Evolutionary conservation across 2,888 invertebrate genomes (phyloP), one percentile per base, ranked within the genome.

Genomic region (Acleris literana): DNA sequence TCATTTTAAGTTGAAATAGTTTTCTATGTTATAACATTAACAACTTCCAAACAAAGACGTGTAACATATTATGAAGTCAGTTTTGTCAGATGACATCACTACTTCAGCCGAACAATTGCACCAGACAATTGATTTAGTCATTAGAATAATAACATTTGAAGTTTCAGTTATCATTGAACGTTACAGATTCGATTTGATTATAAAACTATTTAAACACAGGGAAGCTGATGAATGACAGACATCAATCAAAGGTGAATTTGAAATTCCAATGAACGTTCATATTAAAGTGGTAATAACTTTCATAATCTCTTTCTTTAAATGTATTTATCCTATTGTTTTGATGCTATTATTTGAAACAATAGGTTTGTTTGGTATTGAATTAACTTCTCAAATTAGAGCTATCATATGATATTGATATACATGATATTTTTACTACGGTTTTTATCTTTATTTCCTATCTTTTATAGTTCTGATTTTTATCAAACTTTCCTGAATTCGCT

Each of bases 111-210:
- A 18, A 61, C 61, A 62, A 54, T 62, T 39, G 46, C 39, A 68
- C 69, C 73, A 73, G 75, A 79, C 81, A 78, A 82, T 82, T 82
- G 81, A 73, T 73, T 74, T 72, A 75, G 78, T 81, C 82, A 81
- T 39, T 39, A 13, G 13, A 39, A 39, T 39, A 39, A 39, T 77
- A 81, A 80, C 78, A 78, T 29, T 71, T 63, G 71, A 68, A 74
- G 29, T 72, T 57, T 76, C 74, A 80, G 68, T 72, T 64, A 70
- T 74, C 74, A 76, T 76, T 74, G 72, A 73, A 71, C 69, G 74
- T 64, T 72, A 71, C 67, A 64, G 70, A 68, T 63, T 54, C 51
- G 46, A 61, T 20, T 46, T 61, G 54, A 33, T 48, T 43, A 48
- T 61, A 20, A 44, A 17, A 17, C 33, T 64, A 49, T 49, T 55